Percentiles rank a stretch among this genome's conserved stretches.
Conservation (phyloP, 2,797 vertebrate genomes). For the Liparis tanakae region DNA sequence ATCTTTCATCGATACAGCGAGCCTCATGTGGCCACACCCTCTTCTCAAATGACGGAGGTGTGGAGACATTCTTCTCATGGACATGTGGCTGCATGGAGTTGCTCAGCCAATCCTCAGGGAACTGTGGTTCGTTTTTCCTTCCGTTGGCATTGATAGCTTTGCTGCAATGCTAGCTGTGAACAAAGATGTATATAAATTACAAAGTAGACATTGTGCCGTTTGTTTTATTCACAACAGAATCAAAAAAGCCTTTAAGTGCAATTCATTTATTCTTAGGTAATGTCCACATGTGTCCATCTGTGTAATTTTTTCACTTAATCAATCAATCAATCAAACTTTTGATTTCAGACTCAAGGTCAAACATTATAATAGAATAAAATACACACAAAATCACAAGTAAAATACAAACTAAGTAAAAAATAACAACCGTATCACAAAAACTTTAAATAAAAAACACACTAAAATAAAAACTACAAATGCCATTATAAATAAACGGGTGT, state of each 20-base stretch:
- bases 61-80: neutral
- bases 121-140: neutral
- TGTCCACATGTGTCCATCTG: no score
- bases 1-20: neutral
- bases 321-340: no score
- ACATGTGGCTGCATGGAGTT: neutral
- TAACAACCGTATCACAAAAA: no score
- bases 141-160: no score
- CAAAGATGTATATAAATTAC: neutral
- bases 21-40: slow-evolving; percentile 13
- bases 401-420: no score
- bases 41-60: slow-evolving; percentile 5
- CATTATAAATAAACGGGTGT: no score
- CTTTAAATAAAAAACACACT: no score
- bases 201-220: neutral
- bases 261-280: neutral
- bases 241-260: neutral
- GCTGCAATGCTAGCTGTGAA: neutral
- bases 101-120: neutral
- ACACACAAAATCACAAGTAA: no score
- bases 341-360: no score
- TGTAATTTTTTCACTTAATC: no score
- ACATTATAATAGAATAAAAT: no score
- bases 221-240: neutral
- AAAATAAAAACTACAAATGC: no score